A percentile compares a stretch with the other conserved stretches of the same genome.
Evolutionary conservation across 2,797 vertebrate genomes (phyloP).

Genomic region (Silurus aristotelis): DNA sequence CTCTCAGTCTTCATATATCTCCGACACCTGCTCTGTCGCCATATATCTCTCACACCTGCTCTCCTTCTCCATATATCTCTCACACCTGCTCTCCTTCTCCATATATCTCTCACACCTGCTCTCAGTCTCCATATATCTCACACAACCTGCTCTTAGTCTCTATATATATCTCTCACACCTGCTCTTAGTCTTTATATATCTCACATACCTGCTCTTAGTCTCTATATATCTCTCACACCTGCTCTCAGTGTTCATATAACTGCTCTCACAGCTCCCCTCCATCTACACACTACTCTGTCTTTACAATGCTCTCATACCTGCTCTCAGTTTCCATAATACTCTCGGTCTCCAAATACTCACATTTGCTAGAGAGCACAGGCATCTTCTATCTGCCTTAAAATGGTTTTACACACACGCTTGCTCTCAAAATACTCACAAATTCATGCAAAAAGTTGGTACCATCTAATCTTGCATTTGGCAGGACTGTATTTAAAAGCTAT

Average conservation of each 20-base stretch:
- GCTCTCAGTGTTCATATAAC: neutral
- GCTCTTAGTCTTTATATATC: neutral
- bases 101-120: no score
- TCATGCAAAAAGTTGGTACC: no score
- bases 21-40: neutral
- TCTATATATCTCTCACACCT: no score
- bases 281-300: neutral
- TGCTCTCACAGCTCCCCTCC: neutral
- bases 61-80: neutral
- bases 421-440: no score
- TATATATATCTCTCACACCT: neutral
- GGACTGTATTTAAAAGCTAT: no score
- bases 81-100: neutral
- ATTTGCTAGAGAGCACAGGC: neutral
- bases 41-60: neutral
- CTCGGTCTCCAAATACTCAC: neutral
- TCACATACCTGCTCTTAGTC: no score
- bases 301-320: neutral
- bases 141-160: neutral
- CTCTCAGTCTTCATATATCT: neutral
- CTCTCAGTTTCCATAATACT: neutral
- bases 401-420: no score
- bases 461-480: no score
- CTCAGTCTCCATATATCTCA: no score
- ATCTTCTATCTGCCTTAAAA: no score